A percentile compares a stretch with the other conserved stretches of the same genome.
These are phyloP conservation scores for Sciaenops ocellatus DNA, from an alignment of 2,797 vertebrate genomes.

Conservation along the genomic window DNA sequence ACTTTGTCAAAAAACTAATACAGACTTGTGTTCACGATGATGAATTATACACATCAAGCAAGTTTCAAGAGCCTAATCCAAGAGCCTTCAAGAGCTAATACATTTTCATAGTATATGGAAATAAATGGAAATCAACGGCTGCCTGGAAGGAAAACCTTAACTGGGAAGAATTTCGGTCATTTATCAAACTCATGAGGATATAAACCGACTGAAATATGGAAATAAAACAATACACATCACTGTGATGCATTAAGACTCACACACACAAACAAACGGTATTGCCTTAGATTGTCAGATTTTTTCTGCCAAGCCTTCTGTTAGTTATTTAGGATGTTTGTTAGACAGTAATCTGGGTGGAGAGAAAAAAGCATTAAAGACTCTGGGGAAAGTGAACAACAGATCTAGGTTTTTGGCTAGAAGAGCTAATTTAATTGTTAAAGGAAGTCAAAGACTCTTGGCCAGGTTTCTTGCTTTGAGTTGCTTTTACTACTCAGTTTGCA, in stretches of 20 bases:
- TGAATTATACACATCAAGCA: background rate
- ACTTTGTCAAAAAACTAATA: background rate
- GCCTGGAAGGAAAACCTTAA: conserved; percentile 1
- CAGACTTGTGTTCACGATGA: background rate
- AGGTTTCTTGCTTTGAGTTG: background rate
- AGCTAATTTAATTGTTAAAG: conserved; percentile 35
- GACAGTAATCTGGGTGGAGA: conserved; percentile 6
- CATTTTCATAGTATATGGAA: conserved; percentile 2
- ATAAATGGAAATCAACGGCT: conserved; percentile 16
- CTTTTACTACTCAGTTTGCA: conserved; percentile 22
- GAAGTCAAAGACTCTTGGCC: background rate
- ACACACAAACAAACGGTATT: background rate
- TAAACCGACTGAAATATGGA: background rate
- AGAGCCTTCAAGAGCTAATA: background rate
- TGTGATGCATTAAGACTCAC: background rate
- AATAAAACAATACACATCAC: background rate
- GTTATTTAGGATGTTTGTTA: background rate
- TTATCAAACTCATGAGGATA: conserved; percentile 1
- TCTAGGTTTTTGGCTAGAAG: conserved; percentile 11
- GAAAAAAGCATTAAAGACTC: background rate
- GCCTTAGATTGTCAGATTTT: background rate
- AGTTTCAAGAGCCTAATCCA: background rate
- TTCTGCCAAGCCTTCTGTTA: conserved; percentile 7
- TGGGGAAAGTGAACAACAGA: conserved; percentile 7
- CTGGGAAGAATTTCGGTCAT: background rate